A percentile compares a stretch with the other conserved stretches of the same genome.
phyloP scores from a whole-genome alignment of 2,113 vertebrate species.

The Pagrus major region DNA sequence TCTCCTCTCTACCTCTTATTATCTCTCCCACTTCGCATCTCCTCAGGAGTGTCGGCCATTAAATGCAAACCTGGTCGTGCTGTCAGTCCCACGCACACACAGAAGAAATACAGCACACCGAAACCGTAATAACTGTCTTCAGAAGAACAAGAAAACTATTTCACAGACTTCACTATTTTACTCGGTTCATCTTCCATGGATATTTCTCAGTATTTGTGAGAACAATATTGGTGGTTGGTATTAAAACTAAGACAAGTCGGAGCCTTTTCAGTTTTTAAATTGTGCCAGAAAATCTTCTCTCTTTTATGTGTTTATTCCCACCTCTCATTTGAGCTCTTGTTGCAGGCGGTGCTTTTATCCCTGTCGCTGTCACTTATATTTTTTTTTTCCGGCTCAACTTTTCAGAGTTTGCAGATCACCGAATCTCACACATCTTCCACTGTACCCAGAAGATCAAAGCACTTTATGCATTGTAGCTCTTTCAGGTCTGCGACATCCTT shows the following conservation, averaged over 20 bases:
- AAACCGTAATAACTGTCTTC: slow-evolving; percentile 44
- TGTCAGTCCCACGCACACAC: slow-evolving; percentile 58
- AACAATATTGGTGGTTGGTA: slow-evolving; percentile 43
- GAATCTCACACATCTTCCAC: slow-evolving; percentile 50
- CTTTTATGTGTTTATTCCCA: slow-evolving; percentile 62
- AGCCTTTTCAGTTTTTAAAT: slow-evolving; percentile 52
- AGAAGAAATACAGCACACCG: slow-evolving; percentile 47
- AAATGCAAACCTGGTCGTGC: slow-evolving; percentile 71
- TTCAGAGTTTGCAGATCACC: slow-evolving; percentile 60
- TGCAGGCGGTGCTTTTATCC: slow-evolving; percentile 73
- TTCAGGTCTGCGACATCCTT: slow-evolving; percentile 54
- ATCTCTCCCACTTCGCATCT: slow-evolving; percentile 77
- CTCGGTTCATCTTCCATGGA: slow-evolving; percentile 42
- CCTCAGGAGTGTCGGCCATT: slow-evolving; percentile 75
- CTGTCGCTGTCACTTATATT: slow-evolving; percentile 65
- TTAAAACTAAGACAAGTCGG: slow-evolving; percentile 58
- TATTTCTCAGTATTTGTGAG: slow-evolving; percentile 59
- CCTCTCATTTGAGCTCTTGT: slow-evolving; percentile 66
- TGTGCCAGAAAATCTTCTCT: slow-evolving; percentile 38
- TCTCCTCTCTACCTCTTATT: slow-evolving; percentile 76
- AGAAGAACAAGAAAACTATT: slow-evolving; percentile 57
- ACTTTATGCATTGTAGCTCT: slow-evolving; percentile 51
- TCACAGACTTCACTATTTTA: slow-evolving; percentile 35
- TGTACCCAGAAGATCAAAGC: slow-evolving; percentile 65
- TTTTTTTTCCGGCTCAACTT: slow-evolving; percentile 60